phyloP scores from a whole-genome alignment of 1,140 invertebrate genomes.

The Drosophila arawakana region DNA sequence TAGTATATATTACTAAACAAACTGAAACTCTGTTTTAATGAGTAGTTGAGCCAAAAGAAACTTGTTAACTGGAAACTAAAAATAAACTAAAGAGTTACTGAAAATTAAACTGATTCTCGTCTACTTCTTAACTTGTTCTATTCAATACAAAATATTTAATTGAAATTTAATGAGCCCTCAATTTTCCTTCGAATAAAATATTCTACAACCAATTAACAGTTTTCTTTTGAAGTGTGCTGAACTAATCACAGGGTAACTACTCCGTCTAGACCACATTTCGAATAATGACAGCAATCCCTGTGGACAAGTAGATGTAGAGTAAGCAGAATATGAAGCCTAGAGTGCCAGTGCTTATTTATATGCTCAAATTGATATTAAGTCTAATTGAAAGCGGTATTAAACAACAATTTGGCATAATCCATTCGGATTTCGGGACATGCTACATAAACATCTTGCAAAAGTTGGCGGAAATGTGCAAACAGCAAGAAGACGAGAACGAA shows the following conservation, averaged over 20 bases:
- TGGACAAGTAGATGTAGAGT: neutral
- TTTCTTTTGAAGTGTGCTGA: too few species aligned
- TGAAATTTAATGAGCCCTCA: too few species aligned
- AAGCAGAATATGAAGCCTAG: neutral
- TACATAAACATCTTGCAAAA: slow-evolving; percentile 32
- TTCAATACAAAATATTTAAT: too few species aligned
- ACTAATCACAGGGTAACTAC: neutral
- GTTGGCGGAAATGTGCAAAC: slow-evolving; percentile 42
- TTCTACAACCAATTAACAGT: too few species aligned
- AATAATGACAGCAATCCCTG: neutral
- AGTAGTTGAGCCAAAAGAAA: too few species aligned
- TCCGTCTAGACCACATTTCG: neutral
- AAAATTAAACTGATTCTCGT: too few species aligned
- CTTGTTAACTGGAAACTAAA: too few species aligned
- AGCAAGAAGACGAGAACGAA: slow-evolving; percentile 5
- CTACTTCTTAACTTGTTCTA: too few species aligned
- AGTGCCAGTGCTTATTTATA: slow-evolving; percentile 23
- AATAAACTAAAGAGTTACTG: too few species aligned
- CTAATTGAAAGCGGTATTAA: slow-evolving; percentile 77
- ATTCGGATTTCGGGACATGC: slow-evolving; percentile 61
- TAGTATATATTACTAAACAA: too few species aligned
- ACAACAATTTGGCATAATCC: slow-evolving; percentile 70
- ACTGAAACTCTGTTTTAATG: too few species aligned
- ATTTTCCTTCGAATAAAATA: too few species aligned
- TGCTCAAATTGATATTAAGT: slow-evolving; percentile 26